phyloP scores from a whole-genome alignment of 2,113 vertebrate genomes.

The Propithecus coquereli region DNA sequence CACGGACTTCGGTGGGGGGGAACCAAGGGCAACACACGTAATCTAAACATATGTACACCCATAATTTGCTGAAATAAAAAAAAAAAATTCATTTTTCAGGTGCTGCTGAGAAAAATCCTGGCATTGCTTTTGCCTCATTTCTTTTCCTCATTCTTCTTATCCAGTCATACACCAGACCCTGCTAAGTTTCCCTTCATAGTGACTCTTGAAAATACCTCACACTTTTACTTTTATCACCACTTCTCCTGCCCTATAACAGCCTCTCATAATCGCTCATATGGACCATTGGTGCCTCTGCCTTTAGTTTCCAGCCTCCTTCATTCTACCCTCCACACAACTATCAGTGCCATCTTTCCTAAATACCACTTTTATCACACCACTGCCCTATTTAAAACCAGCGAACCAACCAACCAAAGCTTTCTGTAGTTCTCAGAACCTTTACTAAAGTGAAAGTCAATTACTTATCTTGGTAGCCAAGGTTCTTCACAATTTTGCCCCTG shows the following conservation, averaged over 20 bases:
- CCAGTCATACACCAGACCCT: not conserved
- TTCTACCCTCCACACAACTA: not conserved
- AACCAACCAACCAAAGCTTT: not conserved
- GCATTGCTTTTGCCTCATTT: not conserved
- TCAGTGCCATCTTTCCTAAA: not conserved
- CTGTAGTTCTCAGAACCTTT: not conserved
- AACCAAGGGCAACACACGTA: too few species aligned
- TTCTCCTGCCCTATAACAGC: not conserved
- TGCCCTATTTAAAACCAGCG: not conserved
- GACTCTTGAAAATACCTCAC: not conserved
- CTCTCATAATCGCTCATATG: not conserved
- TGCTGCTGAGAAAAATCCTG: not conserved
- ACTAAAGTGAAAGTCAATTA: not conserved
- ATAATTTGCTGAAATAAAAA: too few species aligned
- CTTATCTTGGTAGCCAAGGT: not conserved
- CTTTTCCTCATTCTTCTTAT: not conserved
- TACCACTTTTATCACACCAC: not conserved
- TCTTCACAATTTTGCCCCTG: not conserved
- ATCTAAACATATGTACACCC: too few species aligned
- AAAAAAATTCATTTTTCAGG: not conserved
- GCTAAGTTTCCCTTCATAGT: not conserved
- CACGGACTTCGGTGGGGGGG: too few species aligned
- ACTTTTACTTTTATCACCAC: not conserved
- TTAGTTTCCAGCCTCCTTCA: not conserved
- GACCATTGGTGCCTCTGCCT: not conserved